Conservation (phyloP, 2,113 vertebrate species). For the Conger conger region DNA sequence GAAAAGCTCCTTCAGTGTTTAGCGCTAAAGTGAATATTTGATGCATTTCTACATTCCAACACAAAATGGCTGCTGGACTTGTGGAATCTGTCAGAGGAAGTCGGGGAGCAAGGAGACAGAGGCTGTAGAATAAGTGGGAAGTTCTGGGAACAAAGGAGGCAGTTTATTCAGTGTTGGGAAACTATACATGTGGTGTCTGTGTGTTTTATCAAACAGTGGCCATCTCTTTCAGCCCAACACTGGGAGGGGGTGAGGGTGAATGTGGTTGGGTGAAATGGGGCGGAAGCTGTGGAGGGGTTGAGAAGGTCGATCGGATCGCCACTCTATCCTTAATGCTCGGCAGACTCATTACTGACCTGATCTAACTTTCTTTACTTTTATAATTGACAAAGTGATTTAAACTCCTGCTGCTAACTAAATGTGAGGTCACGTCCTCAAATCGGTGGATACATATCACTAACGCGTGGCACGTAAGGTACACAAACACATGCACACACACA, state of each 20-base stretch:
- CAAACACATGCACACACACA: not conserved
- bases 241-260: not conserved
- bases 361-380: not conserved
- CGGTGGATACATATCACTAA: not conserved
- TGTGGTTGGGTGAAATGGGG: not conserved
- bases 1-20: constrained; percentile 13
- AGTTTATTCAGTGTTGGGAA: constrained; percentile 46
- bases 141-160: constrained; percentile 43
- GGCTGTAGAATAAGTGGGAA: constrained; percentile 37
- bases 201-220: constrained; percentile 51
- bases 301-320: not conserved
- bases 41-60: constrained; percentile 47
- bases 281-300: not conserved
- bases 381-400: not conserved
- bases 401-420: not conserved
- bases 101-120: not conserved
- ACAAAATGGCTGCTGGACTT: constrained; percentile 26
- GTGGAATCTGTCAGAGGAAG: not conserved
- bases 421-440: not conserved
- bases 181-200: constrained; percentile 52
- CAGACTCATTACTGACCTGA: not conserved
- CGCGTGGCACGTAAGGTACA: not conserved
- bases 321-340: not conserved
- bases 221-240: constrained; percentile 33
- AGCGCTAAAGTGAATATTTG: constrained; percentile 29